Evolutionary conservation across 2,888 invertebrate genomes (phyloP), one percentile per base, ranked within the genome.

Genomic region (Eulithis testata): DNA sequence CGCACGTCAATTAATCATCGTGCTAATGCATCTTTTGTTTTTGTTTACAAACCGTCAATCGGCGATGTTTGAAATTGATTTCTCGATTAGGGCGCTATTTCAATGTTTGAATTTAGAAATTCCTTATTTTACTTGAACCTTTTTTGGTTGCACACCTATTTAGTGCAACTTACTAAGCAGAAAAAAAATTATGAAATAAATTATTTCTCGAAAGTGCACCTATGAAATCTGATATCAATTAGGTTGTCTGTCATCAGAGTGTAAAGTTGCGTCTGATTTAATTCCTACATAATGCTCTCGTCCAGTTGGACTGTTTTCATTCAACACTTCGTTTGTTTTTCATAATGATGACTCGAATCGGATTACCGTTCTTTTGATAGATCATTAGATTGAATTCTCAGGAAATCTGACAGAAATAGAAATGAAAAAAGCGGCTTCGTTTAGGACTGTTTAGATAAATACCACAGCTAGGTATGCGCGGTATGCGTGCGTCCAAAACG

Each of bases 141-240:
- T 31, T 31, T 31, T 31, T 21, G 21, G 21, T 21, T 1, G 21
- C 1, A 21, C 2, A 21, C 2, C 1, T 21, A 21, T 21, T 0
- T 31, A 6, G 31, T 31, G 31, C 5, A 31, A 31, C 31, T 31
- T 31, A 5, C 31, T 40, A 8, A 40, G 3, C 40, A 40, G 40
- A 40, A 14, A 7, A 14, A 7, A 8, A 12, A 12, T 7, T 0
- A 14, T 21, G 21, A 21, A 21, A 21, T 9, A 4, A 4, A 21
- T 49, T 21, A 83, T 87, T 89, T 85, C 82, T 81, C 74, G 77
- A 80, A 81, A 73, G 74, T 69, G 76, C 11, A 49, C 21, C 49
- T 74, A 73, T 71, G 87, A 74, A 90, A 91, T 82, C 75, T 79
- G 88, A 91, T 90, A 90, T 88, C 88, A 90, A 90, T 91, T 89